phyloP scores from a whole-genome alignment of 1,140 invertebrate species.

The Arion vulgaris region DNA sequence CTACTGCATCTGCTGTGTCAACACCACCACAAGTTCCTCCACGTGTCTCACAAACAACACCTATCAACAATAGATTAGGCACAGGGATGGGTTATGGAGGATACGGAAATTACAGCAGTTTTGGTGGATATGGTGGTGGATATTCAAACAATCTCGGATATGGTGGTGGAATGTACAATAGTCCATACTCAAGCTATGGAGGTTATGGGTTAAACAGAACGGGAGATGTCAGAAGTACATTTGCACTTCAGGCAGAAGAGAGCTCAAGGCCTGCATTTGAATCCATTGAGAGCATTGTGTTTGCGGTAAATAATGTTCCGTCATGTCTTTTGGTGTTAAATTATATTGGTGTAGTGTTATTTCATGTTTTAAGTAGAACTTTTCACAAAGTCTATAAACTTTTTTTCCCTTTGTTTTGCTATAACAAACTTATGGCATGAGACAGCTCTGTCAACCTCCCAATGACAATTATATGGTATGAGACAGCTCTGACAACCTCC shows the following conservation, averaged over 20 bases:
- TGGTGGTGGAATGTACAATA: slow-evolving; percentile 60
- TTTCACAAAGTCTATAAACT: no score
- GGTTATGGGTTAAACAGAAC: slow-evolving; percentile 64
- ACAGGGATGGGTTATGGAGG: slow-evolving; percentile 30
- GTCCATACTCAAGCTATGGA: slow-evolving; percentile 38
- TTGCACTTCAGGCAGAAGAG: slow-evolving; percentile 90
- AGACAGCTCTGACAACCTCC: no score
- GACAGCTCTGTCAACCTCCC: no score
- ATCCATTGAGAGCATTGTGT: slow-evolving; percentile 92
- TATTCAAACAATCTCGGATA: slow-evolving; percentile 50
- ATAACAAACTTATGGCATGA: no score
- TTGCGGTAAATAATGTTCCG: slow-evolving; percentile 78
- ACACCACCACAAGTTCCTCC: slow-evolving; percentile 57
- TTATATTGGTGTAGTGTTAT: no score
- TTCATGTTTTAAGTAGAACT: no score
- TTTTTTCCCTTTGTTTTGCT: no score
- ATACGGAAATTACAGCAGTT: slow-evolving; percentile 36
- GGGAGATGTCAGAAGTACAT: slow-evolving; percentile 67
- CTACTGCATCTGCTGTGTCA: slow-evolving; percentile 31
- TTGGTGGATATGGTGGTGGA: slow-evolving; percentile 45
- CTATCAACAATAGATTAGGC: slow-evolving; percentile 24
- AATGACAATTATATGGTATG: no score
- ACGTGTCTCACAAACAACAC: slow-evolving; percentile 42
- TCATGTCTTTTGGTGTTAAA: no score
- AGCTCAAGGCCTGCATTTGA: slow-evolving; percentile 92